Conservation (phyloP, 2,888 invertebrate genomes). For the Drosophila melanosoma region DNA sequence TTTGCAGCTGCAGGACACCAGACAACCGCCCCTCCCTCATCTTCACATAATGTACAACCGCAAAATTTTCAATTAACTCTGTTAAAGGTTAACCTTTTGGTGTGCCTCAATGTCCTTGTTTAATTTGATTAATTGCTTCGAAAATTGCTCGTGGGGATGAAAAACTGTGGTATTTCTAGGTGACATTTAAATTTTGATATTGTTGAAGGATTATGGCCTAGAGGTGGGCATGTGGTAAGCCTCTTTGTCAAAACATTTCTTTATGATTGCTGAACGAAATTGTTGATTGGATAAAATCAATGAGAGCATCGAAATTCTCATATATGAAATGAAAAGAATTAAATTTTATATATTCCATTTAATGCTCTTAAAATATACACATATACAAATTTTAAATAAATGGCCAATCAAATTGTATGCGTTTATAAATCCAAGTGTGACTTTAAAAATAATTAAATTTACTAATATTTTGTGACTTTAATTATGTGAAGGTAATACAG, state of each 20-base stretch:
- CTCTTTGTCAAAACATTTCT: conserved; percentile 27
- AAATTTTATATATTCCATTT: not conserved
- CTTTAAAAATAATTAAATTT: not conserved
- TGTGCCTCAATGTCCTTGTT: conserved; percentile 54
- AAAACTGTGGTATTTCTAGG: conserved; percentile 33
- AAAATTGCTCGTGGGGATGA: conserved; percentile 49
- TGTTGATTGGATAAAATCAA: conserved; percentile 8
- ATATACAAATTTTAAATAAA: not conserved
- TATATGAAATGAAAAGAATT: not conserved
- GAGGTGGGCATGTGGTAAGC: conserved; percentile 37
- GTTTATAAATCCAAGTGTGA: not conserved
- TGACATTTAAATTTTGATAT: conserved; percentile 63
- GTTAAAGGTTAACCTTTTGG: conserved; percentile 65
- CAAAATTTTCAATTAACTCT: conserved; percentile 75
- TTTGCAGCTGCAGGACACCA: conserved; percentile 58
- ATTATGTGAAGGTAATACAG: not conserved
- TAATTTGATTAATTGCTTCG: conserved; percentile 80
- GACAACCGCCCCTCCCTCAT: conserved; percentile 11
- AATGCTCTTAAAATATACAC: not conserved
- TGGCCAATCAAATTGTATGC: not conserved
- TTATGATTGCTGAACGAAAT: conserved; percentile 22
- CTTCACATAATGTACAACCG: conserved; percentile 42
- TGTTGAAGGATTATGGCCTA: conserved; percentile 61
- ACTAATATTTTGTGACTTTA: not conserved
- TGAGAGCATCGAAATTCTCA: not conserved